Evolutionary conservation across 2,797 vertebrate species (phyloP).

Genomic region (Paratrypauchen microcephalus): DNA sequence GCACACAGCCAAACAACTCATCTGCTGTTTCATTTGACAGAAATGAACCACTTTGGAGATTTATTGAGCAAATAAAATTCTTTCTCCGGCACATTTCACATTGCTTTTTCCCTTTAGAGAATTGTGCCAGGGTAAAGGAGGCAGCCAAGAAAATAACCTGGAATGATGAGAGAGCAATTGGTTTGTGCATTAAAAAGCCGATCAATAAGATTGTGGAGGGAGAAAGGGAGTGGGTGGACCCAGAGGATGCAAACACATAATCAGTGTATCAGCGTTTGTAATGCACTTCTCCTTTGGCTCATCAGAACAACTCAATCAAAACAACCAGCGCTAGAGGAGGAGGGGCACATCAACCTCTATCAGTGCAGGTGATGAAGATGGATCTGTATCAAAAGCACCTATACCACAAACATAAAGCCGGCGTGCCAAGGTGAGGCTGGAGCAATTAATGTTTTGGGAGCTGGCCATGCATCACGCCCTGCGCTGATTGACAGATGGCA

Average conservation of each 20-base stretch:
- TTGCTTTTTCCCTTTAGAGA: conserved; percentile 48
- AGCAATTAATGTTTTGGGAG: conserved; percentile 65
- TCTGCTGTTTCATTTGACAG: conserved; percentile 60
- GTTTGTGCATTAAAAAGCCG: conserved; percentile 71
- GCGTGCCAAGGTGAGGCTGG: conserved; percentile 53
- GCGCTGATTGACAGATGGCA: conserved; percentile 66
- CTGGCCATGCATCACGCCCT: conserved; percentile 53
- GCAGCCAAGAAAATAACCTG: conserved; percentile 56
- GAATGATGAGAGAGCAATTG: conserved; percentile 62
- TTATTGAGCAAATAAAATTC: conserved; percentile 67
- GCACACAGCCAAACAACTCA: conserved; percentile 48
- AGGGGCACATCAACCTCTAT: conserved; percentile 71
- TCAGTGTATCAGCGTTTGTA: conserved; percentile 66
- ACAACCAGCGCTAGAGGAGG: conserved; percentile 50
- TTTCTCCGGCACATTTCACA: conserved; percentile 55
- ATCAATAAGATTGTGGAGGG: conserved; percentile 62
- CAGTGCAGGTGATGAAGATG: conserved; percentile 67
- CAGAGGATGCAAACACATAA: conserved; percentile 69
- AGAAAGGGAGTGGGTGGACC: conserved; percentile 20
- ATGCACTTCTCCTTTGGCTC: conserved; percentile 67
- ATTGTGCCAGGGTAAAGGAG: conserved; percentile 29
- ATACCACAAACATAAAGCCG: conserved; percentile 12
- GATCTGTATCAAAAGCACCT: conserved; percentile 25
- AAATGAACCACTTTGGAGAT: conserved; percentile 59
- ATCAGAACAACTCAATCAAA: conserved; percentile 75